These are phyloP conservation scores for Enteromius trimaculatus DNA, from an alignment of 2,797 vertebrate genomes.

Conservation along the genomic window DNA sequence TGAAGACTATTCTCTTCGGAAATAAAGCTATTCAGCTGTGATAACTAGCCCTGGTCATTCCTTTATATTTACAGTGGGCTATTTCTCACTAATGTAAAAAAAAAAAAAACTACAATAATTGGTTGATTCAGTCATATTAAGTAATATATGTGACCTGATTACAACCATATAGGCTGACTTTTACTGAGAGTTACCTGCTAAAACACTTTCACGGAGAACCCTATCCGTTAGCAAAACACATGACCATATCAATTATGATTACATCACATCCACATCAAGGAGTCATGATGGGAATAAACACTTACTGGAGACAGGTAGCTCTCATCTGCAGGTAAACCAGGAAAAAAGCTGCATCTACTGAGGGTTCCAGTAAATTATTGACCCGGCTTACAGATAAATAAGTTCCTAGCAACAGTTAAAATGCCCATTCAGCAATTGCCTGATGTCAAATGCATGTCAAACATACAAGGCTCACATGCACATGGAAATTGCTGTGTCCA, in stretches of 20 bases:
- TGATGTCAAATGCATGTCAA: constrained; percentile 22
- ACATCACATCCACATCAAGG: constrained; percentile 14
- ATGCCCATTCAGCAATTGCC: constrained; percentile 17
- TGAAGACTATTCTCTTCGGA: neutral
- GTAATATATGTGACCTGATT: neutral
- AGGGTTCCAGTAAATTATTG: constrained; percentile 43
- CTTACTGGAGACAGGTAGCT: constrained; percentile 26
- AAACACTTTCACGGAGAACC: neutral
- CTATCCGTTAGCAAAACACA: neutral
- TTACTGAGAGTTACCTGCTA: neutral
- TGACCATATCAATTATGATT: constrained; percentile 6
- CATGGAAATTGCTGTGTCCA: constrained; percentile 58
- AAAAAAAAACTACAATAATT: neutral
- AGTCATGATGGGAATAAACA: constrained; percentile 17
- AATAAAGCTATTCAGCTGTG: neutral
- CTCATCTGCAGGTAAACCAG: constrained; percentile 50
- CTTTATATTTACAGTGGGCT: too few relatives aligned
- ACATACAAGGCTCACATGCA: constrained; percentile 39
- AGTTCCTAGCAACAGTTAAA: constrained; percentile 51
- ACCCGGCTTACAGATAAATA: constrained; percentile 53
- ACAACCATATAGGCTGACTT: neutral
- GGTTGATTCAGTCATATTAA: neutral
- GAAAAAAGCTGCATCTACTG: constrained; percentile 50
- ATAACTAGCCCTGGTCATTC: neutral
- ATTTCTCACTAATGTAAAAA: constrained; percentile 1